phyloP scores from a whole-genome alignment of 2,113 vertebrate species.

The Cisticola juncidis region DNA sequence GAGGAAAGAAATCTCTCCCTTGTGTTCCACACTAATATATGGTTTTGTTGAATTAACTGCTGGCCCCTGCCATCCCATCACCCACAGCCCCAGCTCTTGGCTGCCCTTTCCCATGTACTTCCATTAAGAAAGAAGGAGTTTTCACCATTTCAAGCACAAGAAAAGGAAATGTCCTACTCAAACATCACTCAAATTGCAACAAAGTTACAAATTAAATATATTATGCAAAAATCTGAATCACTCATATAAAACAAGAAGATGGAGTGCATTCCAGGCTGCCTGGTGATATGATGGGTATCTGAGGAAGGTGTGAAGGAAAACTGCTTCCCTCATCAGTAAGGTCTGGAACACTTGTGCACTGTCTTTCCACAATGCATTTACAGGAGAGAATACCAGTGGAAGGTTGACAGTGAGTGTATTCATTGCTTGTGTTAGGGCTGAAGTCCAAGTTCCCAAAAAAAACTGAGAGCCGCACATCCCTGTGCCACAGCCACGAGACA shows the following conservation, averaged over 20 bases:
- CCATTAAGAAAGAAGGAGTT: neutral
- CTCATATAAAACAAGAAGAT: neutral
- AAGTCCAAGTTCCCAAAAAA: neutral
- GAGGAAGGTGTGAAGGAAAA: neutral
- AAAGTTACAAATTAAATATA: neutral
- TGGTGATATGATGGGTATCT: neutral
- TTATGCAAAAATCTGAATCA: neutral
- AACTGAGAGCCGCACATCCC: neutral
- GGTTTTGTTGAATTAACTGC: neutral
- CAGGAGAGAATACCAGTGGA: neutral
- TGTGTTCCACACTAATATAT: neutral
- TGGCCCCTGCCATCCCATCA: neutral
- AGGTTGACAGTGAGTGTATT: rapidly evolving
- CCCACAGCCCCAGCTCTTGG: neutral
- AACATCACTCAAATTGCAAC: neutral
- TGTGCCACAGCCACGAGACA: rapidly evolving
- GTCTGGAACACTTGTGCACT: neutral
- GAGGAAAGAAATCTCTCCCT: neutral
- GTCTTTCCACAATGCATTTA: neutral
- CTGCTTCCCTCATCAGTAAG: neutral
- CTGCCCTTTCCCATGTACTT: neutral
- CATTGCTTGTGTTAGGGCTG: neutral
- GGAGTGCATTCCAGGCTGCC: neutral
- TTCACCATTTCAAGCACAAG: conserved; percentile 34
- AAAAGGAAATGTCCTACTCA: conserved; percentile 22